Base-by-base conservation (phyloP, 2,888 invertebrate species). In the Adelphocoris suturalis region DNA sequence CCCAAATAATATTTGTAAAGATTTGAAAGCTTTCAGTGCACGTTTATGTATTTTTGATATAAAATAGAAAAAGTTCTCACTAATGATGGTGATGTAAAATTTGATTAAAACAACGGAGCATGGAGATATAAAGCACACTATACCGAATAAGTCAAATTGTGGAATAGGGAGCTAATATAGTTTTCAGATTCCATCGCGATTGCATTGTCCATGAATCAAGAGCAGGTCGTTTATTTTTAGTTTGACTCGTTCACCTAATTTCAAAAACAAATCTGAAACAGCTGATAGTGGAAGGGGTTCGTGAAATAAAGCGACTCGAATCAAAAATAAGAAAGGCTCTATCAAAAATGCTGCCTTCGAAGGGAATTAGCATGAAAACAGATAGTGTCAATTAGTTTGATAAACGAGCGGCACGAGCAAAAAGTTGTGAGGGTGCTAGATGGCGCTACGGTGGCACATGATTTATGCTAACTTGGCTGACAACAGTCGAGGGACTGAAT, bases 301-400 rank as follows among this genome's bases (percentile, higher is more conserved):
- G 37, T 46, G 37, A 78, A 78, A 78, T 78, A 46, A 78, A 78
- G 46, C 47, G 47, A 47, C 78, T 78, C 19, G 46, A 78, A 47
- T 78, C 28, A 52, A 82, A 52, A 52, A 52, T 27, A 16, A 82
- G 27, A 82, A 52, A 82, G 27, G 27, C 23, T 12, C 14, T 11
- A 82, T 23, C 82, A 52, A 82, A 82, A 52, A 82, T 82, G 27
- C 19, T 23, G 48, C 47, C 47, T 82, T 48, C 48, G 19, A 82
- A 52, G 37, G 78, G 82, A 82, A 82, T 82, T 82, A 82, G 82
- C 82, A 82, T 85, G 57, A 61, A 37, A 85, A 85, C 85, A 61
- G 85, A 85, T 85, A 85, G 85, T 61, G 85, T 85, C 85, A 85
- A 85, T 85, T 85, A 85, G 85, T 61, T 57, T 85, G 85, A 85